Percentiles rank a stretch among this genome's conserved stretches.
These are phyloP conservation scores for Eristalis tenax DNA, from an alignment of 2,888 invertebrate species.

Conservation along the genomic window DNA sequence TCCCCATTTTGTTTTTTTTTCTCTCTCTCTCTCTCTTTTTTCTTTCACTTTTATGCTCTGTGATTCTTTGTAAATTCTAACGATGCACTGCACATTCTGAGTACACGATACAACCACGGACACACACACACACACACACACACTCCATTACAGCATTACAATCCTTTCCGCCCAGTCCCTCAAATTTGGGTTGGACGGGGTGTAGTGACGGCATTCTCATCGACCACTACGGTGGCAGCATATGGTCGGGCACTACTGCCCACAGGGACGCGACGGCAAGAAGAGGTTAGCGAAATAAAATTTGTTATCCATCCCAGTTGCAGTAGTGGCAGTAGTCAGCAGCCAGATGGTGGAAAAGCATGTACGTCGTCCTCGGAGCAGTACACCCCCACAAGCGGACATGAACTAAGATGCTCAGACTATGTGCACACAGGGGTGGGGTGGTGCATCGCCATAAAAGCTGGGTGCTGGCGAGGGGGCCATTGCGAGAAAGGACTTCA, in stretches of 20 bases:
- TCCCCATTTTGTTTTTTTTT: conserved; percentile 16
- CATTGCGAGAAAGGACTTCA: conserved; percentile 61
- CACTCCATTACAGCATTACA: conserved; percentile 51
- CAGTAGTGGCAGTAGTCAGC: background rate
- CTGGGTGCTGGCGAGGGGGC: background rate
- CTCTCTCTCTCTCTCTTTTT: no score
- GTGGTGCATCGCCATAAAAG: conserved; percentile 4
- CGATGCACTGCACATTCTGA: conserved; percentile 10
- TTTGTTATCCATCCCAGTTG: conserved; percentile 18
- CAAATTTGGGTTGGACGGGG: conserved; percentile 11
- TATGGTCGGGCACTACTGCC: conserved; percentile 54
- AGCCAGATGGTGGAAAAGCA: background rate
- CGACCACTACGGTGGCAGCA: conserved; percentile 47
- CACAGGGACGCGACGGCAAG: background rate
- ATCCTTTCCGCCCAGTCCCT: conserved; percentile 43
- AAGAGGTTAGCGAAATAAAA: conserved; percentile 30
- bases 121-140: conserved; percentile 24
- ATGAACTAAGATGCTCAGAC: conserved; percentile 6
- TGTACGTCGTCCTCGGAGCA: background rate
- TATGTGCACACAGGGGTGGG: conserved; percentile 14
- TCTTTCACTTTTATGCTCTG: conserved; percentile 8
- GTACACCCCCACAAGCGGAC: background rate
- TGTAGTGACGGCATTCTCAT: conserved; percentile 21
- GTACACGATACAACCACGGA: conserved; percentile 10
- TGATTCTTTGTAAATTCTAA: conserved; percentile 26